Evolutionary conservation across 1,140 invertebrate genomes (phyloP).

Genomic region (Drosophila pseudoananassae): DNA sequence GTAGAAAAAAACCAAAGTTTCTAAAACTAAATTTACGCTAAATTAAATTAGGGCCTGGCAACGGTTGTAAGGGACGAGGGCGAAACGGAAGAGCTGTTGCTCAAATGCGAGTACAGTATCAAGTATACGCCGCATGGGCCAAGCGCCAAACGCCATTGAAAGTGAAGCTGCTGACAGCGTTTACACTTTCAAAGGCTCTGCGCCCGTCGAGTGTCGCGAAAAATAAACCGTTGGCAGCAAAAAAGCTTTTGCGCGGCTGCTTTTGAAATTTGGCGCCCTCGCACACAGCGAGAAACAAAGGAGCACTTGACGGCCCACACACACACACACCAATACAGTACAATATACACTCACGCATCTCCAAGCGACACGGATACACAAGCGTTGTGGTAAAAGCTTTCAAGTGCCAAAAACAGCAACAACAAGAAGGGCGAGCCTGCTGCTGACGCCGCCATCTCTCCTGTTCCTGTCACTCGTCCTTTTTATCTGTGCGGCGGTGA

Average conservation of each 20-base stretch:
- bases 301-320: conserved; percentile 64
- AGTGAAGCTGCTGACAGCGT: conserved; percentile 58
- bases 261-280: conserved; percentile 80
- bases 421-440: conserved; percentile 53
- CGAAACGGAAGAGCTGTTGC: background rate
- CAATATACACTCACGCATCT: background rate
- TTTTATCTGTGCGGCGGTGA: conserved; percentile 46
- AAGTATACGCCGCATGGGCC: conserved; percentile 36
- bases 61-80: conserved; percentile 24
- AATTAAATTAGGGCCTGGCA: conserved; percentile 47
- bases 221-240: conserved; percentile 69
- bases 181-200: conserved; percentile 66
- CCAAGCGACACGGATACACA: conserved; percentile 35
- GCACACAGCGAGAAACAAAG: conserved; percentile 65
- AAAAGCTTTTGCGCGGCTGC: conserved; percentile 63
- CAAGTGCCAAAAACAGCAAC: conserved; percentile 67
- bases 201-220: conserved; percentile 54
- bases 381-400: conserved; percentile 79
- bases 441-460: conserved; percentile 21
- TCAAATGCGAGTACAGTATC: conserved; percentile 26
- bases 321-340: conserved; percentile 14
- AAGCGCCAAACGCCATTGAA: conserved; percentile 32
- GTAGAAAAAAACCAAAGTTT: background rate
- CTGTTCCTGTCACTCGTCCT: conserved; percentile 37
- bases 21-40: conserved; percentile 34